These are phyloP conservation scores for Fragum fragum DNA, from an alignment of 2,888 invertebrate genomes.

Conservation along the genomic window DNA sequence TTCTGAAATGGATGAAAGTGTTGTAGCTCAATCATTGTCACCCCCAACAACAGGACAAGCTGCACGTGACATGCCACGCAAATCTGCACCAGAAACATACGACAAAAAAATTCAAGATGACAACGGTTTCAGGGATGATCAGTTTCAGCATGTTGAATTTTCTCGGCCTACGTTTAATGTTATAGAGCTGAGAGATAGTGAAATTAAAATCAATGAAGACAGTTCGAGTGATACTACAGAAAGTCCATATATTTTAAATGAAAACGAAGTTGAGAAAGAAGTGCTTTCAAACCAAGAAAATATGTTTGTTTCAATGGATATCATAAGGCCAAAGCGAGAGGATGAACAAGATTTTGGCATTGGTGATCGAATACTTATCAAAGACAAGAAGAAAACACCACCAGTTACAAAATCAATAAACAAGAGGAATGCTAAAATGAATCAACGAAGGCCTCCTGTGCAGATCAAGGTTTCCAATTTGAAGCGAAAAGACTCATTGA, in stretches of 20 bases:
- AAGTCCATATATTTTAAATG: not conserved
- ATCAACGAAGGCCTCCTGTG: constrained; percentile 26
- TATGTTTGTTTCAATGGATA: not conserved
- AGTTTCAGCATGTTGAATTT: not conserved
- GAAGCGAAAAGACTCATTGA: constrained; percentile 36
- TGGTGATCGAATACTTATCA: not conserved
- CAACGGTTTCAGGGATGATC: not conserved
- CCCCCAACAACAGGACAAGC: not conserved
- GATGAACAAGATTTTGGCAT: not conserved
- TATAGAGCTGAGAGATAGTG: too few relatives aligned
- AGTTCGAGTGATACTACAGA: not conserved
- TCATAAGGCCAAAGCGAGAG: not conserved
- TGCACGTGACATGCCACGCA: not conserved
- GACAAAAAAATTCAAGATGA: too few relatives aligned
- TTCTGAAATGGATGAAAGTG: constrained; percentile 54
- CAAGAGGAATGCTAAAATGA: constrained; percentile 15
- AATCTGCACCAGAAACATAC: not conserved
- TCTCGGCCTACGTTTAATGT: not conserved
- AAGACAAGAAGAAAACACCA: constrained; percentile 5
- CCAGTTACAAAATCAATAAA: constrained; percentile 15
- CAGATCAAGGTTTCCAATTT: constrained; percentile 53
- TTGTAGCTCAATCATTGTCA: constrained; percentile 5
- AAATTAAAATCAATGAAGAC: too few relatives aligned
- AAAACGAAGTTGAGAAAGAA: not conserved
- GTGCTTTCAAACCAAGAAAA: not conserved